Percentiles rank a stretch among this genome's conserved stretches.
Evolutionary conservation across 2,113 vertebrate species (phyloP).

Genomic region (Cygnus buccinator): DNA sequence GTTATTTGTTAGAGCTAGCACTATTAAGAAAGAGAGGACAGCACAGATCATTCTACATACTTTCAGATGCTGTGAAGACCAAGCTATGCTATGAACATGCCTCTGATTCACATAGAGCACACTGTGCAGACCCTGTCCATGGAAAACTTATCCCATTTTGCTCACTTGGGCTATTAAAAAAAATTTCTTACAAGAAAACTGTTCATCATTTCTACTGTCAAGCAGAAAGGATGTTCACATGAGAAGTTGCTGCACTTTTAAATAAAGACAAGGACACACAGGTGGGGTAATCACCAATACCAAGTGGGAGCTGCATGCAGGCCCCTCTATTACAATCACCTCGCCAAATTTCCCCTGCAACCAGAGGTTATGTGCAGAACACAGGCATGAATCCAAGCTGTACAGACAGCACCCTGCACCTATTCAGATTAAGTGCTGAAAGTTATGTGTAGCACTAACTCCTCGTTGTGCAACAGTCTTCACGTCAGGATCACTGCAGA

Average conservation of each 20-base stretch:
- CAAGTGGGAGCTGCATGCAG: neutral
- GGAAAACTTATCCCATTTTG: neutral
- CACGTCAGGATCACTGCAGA: neutral
- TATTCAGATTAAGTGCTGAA: neutral
- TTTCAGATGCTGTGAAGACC: neutral
- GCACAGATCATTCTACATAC: rapidly evolving
- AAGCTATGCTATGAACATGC: rapidly evolving
- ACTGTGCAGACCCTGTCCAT: neutral
- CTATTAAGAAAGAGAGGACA: neutral
- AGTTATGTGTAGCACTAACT: neutral
- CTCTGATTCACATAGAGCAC: neutral
- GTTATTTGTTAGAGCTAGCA: neutral
- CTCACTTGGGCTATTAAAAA: neutral
- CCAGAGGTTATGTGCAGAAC: neutral
- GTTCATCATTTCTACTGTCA: neutral
- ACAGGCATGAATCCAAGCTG: neutral
- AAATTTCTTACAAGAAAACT: neutral
- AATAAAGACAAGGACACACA: neutral
- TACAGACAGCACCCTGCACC: neutral
- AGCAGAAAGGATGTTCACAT: neutral
- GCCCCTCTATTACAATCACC: neutral
- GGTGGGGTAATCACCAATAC: rapidly evolving
- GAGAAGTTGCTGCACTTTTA: neutral
- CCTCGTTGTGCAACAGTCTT: neutral
- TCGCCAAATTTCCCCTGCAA: neutral